phyloP scores from a whole-genome alignment of 2,797 vertebrate genomes.

The Pogonophryne albipinna region DNA sequence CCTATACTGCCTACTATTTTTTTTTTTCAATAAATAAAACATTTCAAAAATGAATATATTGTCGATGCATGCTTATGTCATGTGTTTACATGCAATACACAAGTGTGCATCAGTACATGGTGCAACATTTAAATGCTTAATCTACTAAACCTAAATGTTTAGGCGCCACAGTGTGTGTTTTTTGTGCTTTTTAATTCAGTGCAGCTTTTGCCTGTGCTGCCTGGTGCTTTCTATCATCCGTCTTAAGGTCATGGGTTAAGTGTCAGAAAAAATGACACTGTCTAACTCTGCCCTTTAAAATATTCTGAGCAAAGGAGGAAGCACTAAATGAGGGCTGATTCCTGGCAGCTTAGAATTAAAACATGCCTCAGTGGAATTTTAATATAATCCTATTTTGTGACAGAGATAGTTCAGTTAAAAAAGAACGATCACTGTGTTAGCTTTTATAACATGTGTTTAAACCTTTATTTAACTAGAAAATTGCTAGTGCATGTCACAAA shows the following conservation, averaged over 20 bases:
- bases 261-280: slow-evolving; percentile 69
- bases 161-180: slow-evolving; percentile 3
- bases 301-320: slow-evolving; percentile 40
- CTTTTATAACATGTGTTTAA: slow-evolving; percentile 20
- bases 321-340: slow-evolving; percentile 37
- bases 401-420: slow-evolving; percentile 13
- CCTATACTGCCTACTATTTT: background rate
- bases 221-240: slow-evolving; percentile 51
- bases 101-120: background rate
- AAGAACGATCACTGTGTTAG: background rate
- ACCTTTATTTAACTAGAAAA: slow-evolving; percentile 10
- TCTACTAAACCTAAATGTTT: background rate
- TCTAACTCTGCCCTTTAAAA: slow-evolving; percentile 68
- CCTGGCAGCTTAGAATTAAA: slow-evolving; percentile 43
- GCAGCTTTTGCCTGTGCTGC: slow-evolving; percentile 44
- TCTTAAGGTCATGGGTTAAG: slow-evolving; percentile 73
- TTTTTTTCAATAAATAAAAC: background rate
- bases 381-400: slow-evolving; percentile 16
- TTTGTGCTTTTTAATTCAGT: slow-evolving; percentile 43
- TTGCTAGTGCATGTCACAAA: background rate
- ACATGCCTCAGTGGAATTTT: slow-evolving; percentile 25
- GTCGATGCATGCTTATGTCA: background rate
- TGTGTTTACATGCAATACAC: background rate
- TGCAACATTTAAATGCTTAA: background rate
- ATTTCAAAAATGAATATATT: background rate